Evolutionary conservation across 2,113 vertebrate species (phyloP), one percentile per base, ranked within the genome.

Genomic region (Limnothrissa miodon): DNA sequence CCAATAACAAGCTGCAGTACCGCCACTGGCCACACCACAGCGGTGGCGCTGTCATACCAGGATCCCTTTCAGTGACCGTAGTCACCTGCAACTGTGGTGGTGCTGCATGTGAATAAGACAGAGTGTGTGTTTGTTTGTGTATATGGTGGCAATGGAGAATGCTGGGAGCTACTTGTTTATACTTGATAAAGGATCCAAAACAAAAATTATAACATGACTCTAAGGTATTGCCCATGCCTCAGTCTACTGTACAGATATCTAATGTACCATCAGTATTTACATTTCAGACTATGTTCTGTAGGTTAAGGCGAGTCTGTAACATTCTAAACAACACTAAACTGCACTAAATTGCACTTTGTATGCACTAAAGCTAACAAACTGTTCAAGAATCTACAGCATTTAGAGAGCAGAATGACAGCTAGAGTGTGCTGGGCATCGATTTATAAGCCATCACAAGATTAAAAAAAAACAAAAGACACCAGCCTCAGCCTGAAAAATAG

Each of bases 31-130:
- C 91, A 86, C 78, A 66, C 11, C 53, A 79, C 81, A 82, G 81
- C 89, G 89, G 91, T 87, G 92, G 91, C 84, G 48, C 91, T 92
- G 89, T 91, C 83, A 89, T 25, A 86, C 56, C 56, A 85, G 59
- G 70, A 78, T 74, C 78, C 10, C 44, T 51, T 11, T 15, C 29
- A 74, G 66, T 42, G 13, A 21, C 59, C 82, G 62, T 81, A 29
- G 83, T n/a, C 19, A 85, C 46, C 70, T 53, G 80, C 80, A 46
- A 45, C 78, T 88, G 85, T 82, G 86, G 66, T 82, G 79, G 62
- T 74, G 11, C 36, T 29, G 29, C 66, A 74, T 74, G 66, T 74
- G 66, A 36, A 33, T 17, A 21, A 23, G 53, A 23, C 0, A 5
- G 62, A 15, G 29, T 74, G 66, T 33, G 9, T 33, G 66, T 74